Evolutionary conservation across 2,797 vertebrate species (phyloP), one percentile per base, ranked within the genome.

Genomic region (Gambelia wislizenii): DNA sequence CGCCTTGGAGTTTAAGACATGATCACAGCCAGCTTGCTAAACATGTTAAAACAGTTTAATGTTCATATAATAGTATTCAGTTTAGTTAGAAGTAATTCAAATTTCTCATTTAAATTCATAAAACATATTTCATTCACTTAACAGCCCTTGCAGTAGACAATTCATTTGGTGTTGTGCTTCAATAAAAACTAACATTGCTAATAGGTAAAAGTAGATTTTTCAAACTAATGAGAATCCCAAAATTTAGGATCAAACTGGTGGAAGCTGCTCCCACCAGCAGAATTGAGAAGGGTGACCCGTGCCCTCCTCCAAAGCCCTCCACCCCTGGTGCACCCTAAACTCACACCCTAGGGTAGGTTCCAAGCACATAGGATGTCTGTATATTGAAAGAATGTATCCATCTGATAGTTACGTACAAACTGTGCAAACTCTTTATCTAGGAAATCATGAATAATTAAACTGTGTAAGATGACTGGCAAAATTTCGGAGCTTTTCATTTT

Each of bases 1-100:
- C 85, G 98, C 98, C 96, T 99, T 99, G 0, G 99, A 99, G 96
- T 99, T 99, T 88, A 99, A 97, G 84, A 99, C 96, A 0, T 99
- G 98, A 95, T 99, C 99, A 92, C 99, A 99, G 92, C 99, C 99
- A 78, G 99, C 99, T 99, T 99, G 98, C 99, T 99, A 95, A 72
- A 90, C 59, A 83, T 14, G 7, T 88, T 42, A 88, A 83, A 88
- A 81, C 56, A 27, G 10, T 30, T 67, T 76, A 77, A 83, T 22
- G 33, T 67, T 5, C 30, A 77, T 47, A 44, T 9, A 56, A 91
- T 59, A 91, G 70, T 18, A 27, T 89, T 84, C 56, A 91, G n/a
- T 3, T 18, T 83, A 91, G 27, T 2, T 0, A 33, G 76, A 85
- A 67, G 89, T 2, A 86, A 85, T 27, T 4, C 82, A 92, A 92